phyloP scores from a whole-genome alignment of 1,140 invertebrate species.

The Pseudomyrmex cubaensis region DNA sequence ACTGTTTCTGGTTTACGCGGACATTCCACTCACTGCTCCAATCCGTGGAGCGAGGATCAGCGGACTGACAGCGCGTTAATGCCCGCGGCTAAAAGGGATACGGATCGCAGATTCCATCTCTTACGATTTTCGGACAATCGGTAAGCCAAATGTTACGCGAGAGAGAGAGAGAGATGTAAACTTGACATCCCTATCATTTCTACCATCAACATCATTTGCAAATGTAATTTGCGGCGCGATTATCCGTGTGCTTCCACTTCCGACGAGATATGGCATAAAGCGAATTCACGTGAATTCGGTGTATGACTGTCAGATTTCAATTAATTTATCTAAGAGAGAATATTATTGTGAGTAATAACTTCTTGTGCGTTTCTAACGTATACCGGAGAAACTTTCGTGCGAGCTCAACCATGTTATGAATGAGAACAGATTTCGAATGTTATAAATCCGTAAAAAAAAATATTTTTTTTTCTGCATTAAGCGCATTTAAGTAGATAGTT shows the following conservation, averaged over 20 bases:
- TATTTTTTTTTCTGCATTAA: conserved; percentile 1
- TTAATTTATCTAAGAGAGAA: background rate
- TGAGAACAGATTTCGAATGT: background rate
- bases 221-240: background rate
- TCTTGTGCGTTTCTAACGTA: background rate
- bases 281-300: background rate
- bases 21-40: conserved; percentile 58
- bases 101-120: conserved; percentile 34
- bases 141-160: background rate
- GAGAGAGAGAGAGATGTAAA: background rate
- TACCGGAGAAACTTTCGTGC: background rate
- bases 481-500: background rate
- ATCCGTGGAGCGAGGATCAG: conserved; percentile 63
- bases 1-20: conserved; percentile 65
- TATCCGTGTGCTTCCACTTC: background rate
- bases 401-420: background rate
- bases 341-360: background rate
- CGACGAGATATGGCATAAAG: background rate
- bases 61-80: conserved; percentile 65
- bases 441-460: background rate
- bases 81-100: conserved; percentile 55
- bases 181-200: background rate
- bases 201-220: background rate
- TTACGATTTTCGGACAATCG: conserved; percentile 6
- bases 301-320: background rate